Evolutionary conservation across 2,113 vertebrate genomes (phyloP), one percentile per base, ranked within the genome.

Genomic region (Caranx ignobilis): DNA sequence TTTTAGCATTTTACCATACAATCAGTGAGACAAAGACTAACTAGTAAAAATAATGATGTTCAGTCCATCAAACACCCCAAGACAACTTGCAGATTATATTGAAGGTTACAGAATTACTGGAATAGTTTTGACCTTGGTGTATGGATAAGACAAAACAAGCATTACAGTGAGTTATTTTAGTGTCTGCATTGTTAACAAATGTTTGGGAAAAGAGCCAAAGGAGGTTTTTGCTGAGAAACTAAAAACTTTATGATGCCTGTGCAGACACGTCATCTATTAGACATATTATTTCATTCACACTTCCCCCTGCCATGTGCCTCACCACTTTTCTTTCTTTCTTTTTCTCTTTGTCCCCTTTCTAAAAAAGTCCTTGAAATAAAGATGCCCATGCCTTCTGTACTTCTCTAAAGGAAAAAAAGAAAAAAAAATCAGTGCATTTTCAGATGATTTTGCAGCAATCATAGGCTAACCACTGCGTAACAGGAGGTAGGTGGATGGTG

Each of bases 401-500:
- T 39, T 45, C 65, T n/a, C 47, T 57, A 61, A 1, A 11, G 26
- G 26, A 26, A 26, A 26, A 26, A 61, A 1, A 11, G 26, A 1
- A 26, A 26, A 26, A 26, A 26, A 26, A 52, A 16, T 65, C n/a
- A 31, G 45, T 65, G 50, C 26, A 35, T 67, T 52, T 73, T 32
- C 6, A 54, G 41, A 66, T 35, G 32, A 55, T 79, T 76, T 68
- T 34, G 12, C 21, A 31, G 32, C 43, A 43, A 2, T 78, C 73
- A 34, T 74, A 59, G 66, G 55, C 18, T 65, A 64, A 75, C 39
- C 64, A 19, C 60, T 78, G 60, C 69, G 66, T 21, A 61, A 68
- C 62, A 62, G 66, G 54, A 61, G 62, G 4, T 61, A 61, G 75
- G 71, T 67, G 68, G 56, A 62, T 79, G 52, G 52, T 66, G 57